A percentile compares a stretch with the other conserved stretches of the same genome.
Conservation (phyloP, 2,797 vertebrate genomes). For the Rallus crepitans region DNA sequence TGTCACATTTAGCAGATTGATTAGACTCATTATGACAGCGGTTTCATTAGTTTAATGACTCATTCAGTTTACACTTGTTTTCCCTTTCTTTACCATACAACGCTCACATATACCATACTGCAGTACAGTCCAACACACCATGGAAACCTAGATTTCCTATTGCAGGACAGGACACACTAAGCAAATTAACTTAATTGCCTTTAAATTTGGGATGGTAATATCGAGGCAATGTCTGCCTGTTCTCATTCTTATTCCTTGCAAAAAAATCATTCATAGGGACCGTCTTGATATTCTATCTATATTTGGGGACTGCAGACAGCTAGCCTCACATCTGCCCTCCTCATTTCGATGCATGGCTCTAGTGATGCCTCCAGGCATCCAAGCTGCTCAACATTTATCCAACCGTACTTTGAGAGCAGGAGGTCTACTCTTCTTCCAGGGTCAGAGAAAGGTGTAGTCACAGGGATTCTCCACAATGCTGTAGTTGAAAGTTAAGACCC, state of each 20-base stretch:
- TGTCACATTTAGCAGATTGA: background rate
- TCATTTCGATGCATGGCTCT: background rate
- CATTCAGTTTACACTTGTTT: background rate
- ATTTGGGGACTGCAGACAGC: background rate
- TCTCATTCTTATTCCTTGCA: background rate
- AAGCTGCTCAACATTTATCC: background rate
- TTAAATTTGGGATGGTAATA: background rate
- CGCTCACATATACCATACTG: background rate
- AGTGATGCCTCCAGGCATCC: background rate
- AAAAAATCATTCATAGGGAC: background rate
- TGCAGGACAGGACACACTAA: background rate
- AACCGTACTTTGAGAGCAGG: background rate
- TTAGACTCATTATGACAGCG: conserved; percentile 24
- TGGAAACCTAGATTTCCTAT: background rate
- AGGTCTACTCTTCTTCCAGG: background rate
- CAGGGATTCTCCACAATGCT: background rate
- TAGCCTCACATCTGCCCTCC: background rate
- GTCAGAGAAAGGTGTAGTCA: background rate
- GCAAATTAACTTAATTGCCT: background rate
- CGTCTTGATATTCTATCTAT: background rate
- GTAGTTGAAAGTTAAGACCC: background rate
- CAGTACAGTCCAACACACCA: background rate
- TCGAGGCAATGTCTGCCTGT: background rate
- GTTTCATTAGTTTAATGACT: conserved; percentile 46
- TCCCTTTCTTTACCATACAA: conserved; percentile 9